These are phyloP conservation scores for Caenorhabditis macrosperma DNA, from an alignment of 2,888 invertebrate species.

Conservation along the genomic window DNA sequence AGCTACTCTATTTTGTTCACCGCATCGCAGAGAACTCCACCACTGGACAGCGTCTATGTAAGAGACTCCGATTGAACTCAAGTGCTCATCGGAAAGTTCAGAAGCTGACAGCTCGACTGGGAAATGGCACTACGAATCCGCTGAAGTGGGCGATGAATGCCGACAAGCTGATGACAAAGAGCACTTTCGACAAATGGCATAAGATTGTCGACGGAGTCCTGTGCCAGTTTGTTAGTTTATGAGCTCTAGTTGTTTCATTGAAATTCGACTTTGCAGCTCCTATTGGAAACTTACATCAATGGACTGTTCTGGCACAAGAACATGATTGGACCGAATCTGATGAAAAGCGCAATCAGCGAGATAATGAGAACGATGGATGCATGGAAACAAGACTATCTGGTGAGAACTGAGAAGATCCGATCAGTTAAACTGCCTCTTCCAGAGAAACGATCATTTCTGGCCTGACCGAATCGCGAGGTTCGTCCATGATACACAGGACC, in stretches of 20 bases:
- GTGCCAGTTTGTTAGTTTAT: constrained; percentile 22
- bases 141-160: constrained; percentile 32
- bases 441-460: constrained; percentile 13
- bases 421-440: too few species aligned
- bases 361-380: constrained; percentile 3
- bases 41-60: not conserved
- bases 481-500: constrained; percentile 26
- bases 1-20: not conserved
- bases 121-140: not conserved
- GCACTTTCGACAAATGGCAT: constrained; percentile 26
- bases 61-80: not conserved
- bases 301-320: constrained; percentile 34
- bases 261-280: not conserved
- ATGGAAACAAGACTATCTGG: constrained; percentile 18
- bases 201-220: constrained; percentile 34
- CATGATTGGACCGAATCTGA: constrained; percentile 28
- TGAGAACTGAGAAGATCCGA: too few species aligned
- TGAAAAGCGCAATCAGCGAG: not conserved
- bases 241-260: not conserved
- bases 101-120: not conserved
- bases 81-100: not conserved
- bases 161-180: not conserved
- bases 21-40: not conserved
- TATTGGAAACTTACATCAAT: constrained; percentile 34
- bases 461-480: not conserved